A percentile compares a stretch with the other conserved stretches of the same genome.
These are phyloP conservation scores for Opisthograptis luteolata DNA, from an alignment of 2,888 invertebrate species.

Conservation along the genomic window DNA sequence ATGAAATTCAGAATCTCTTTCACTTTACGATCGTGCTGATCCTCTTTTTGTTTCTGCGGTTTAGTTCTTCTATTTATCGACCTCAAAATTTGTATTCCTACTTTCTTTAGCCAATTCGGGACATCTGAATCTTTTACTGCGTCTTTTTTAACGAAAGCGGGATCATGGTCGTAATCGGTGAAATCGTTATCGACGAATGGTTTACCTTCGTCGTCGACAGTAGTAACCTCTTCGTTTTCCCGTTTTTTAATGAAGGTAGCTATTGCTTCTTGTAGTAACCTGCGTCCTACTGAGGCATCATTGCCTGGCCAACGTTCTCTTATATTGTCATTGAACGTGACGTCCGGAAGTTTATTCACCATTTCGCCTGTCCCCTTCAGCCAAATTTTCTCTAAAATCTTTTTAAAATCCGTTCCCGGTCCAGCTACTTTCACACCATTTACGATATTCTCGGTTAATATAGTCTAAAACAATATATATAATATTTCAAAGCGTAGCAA, in stretches of 20 bases:
- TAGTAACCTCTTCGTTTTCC: neutral
- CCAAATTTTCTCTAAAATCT: neutral
- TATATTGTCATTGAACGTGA: neutral
- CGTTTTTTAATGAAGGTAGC: neutral
- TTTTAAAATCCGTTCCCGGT: neutral
- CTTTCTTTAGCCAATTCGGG: neutral
- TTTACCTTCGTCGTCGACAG: neutral
- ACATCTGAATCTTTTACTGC: neutral
- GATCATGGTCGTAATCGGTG: slow-evolving; percentile 8
- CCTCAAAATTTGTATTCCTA: slow-evolving; percentile 1
- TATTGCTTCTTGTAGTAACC: neutral
- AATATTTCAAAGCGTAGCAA: no score
- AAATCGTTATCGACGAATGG: slow-evolving; percentile 4
- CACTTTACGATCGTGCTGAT: slow-evolving; percentile 39
- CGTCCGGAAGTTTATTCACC: neutral
- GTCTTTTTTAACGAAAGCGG: neutral
- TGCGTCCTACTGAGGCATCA: neutral
- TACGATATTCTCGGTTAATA: neutral
- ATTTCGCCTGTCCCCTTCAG: neutral
- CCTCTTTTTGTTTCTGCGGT: neutral
- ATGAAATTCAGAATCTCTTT: slow-evolving; percentile 43
- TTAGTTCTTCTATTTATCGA: no score
- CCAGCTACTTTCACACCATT: neutral
- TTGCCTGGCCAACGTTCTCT: neutral
- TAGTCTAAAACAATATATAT: neutral